phyloP scores from a whole-genome alignment of 2,797 vertebrate species.

The Tenualosa ilisha region DNA sequence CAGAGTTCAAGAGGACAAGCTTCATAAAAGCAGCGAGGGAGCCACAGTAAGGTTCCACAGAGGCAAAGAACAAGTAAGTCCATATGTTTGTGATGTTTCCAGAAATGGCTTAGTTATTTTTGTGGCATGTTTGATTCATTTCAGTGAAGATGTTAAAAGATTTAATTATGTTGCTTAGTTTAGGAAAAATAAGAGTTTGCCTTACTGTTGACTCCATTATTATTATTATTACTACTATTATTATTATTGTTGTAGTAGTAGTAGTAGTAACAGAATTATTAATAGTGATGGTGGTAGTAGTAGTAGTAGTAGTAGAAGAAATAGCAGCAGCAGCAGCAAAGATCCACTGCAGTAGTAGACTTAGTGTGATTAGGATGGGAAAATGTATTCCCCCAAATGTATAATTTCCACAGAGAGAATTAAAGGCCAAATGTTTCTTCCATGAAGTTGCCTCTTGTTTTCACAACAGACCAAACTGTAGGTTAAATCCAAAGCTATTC shows the following conservation, averaged over 20 bases:
- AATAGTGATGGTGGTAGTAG: too few species aligned
- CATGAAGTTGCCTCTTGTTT: not conserved
- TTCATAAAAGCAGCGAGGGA: slow-evolving; percentile 23
- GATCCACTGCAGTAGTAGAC: too few species aligned
- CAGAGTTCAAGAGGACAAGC: slow-evolving; percentile 10
- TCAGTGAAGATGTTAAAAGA: too few species aligned
- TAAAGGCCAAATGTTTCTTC: not conserved
- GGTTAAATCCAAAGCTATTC: slow-evolving; percentile 53
- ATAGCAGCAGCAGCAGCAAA: too few species aligned
- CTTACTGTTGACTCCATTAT: too few species aligned
- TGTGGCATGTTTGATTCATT: not conserved
- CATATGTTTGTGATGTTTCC: not conserved
- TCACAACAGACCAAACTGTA: slow-evolving; percentile 22
- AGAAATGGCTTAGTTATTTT: not conserved
- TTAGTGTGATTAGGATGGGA: not conserved
- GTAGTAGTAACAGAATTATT: too few species aligned
- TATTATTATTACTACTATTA: too few species aligned
- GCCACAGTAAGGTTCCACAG: not conserved
- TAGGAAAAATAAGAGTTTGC: too few species aligned
- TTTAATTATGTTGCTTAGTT: too few species aligned
- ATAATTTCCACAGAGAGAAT: not conserved
- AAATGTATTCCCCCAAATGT: not conserved
- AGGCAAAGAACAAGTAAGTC: slow-evolving; percentile 17
- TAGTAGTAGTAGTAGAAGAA: too few species aligned
- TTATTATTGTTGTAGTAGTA: too few species aligned